These are phyloP conservation scores for Egretta garzetta DNA, from an alignment of 2,113 vertebrate species.

Conservation along the genomic window DNA sequence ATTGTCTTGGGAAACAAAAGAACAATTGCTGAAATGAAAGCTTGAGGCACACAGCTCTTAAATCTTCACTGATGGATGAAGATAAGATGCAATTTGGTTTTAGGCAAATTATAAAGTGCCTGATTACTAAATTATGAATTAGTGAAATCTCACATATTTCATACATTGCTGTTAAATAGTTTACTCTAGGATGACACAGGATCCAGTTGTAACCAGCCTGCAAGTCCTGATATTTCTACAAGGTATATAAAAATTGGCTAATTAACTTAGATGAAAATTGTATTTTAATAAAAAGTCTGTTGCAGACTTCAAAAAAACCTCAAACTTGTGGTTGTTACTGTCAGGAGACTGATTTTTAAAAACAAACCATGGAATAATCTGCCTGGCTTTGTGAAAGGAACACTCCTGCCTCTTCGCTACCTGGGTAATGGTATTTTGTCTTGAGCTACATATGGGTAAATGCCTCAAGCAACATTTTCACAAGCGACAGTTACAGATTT, in stretches of 20 bases:
- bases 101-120: background rate
- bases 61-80: background rate
- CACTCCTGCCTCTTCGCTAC: background rate
- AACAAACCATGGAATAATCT: rapidly evolving
- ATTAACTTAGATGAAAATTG: background rate
- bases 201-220: background rate
- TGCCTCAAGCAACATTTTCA: background rate
- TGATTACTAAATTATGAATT: background rate
- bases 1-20: background rate
- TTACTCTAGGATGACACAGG: background rate
- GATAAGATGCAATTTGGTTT: background rate
- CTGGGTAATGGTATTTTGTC: background rate
- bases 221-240: background rate
- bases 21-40: background rate
- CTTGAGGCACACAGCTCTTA: background rate
- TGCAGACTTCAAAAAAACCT: background rate
- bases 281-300: background rate
- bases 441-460: background rate
- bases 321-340: background rate
- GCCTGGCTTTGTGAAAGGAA: background rate
- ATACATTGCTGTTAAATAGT: background rate
- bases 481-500: background rate
- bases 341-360: background rate
- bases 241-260: background rate
- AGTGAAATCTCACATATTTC: background rate